Base-by-base conservation (phyloP, 2,888 invertebrate genomes). In the Allacma fusca region DNA sequence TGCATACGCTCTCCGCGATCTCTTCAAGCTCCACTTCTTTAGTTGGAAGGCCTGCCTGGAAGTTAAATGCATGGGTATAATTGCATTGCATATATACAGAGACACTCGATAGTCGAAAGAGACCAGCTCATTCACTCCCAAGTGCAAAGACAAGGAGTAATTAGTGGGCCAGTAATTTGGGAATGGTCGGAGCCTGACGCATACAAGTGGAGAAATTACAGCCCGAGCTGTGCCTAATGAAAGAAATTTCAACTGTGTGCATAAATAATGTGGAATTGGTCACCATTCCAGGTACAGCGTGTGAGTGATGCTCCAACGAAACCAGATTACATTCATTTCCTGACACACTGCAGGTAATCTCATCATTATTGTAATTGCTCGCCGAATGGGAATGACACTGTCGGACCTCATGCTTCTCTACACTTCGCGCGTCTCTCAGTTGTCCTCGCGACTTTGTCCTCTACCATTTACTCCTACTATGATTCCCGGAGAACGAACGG, bases 191-290 rank as follows among this genome's bases (percentile, higher is more conserved):
- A 28, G 70, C 44, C 26, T 44, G 19, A 24, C n/a, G 50, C 50
- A 29, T 21, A 50, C 50, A 50, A 50, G 50, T 50, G 16, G n/a
- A 19, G 50, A 16, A 50, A 50, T 50, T 50, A 50, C 7, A 50
- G 50, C 50, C 50, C 9, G n/a, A 50, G 50, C 50, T 16, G 5
- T 50, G 50, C 50, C n/a, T 50, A 50, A 50, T 50, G 50, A 50
- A n/a, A 50, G 50, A n/a, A 50, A n/a, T n/a, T 13, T 19, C 19
- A 13, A 50, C 50, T 50, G 7, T 44, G 23, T 73, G 73, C 73
- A 73, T 62, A 73, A 57, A 73, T 73, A 73, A 73, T 73, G 23
- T 23, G 5, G 40, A 73, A 62, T 73, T 73, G 72, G 73, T 73
- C 62, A 73, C 73, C 62, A 73, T n/a, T 16, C 26, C 44, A 50